Percentiles rank a stretch among this genome's conserved stretches.
Evolutionary conservation across 2,113 vertebrate genomes (phyloP).

Genomic region (Leptobrachium ailaonicum): DNA sequence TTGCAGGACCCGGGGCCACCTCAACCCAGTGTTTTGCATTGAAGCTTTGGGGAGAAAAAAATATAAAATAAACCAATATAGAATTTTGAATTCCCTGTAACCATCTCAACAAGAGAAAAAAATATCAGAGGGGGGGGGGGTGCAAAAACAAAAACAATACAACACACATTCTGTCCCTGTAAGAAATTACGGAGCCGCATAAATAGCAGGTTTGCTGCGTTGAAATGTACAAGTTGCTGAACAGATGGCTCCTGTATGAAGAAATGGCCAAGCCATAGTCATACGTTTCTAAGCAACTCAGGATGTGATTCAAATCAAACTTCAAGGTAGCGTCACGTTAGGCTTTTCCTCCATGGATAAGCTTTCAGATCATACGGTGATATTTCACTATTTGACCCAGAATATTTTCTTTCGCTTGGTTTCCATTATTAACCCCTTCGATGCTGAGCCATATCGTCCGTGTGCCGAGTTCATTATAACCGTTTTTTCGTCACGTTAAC

Average conservation of each 20-base stretch:
- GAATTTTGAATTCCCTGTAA: conserved; percentile 44
- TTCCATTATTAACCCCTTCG: too few relatives aligned
- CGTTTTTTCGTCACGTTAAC: too few relatives aligned
- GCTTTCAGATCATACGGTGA: too few relatives aligned
- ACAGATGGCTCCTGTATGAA: conserved; percentile 43
- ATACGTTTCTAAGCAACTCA: conserved; percentile 44
- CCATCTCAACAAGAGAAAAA: conserved; percentile 59
- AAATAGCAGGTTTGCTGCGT: conserved; percentile 55
- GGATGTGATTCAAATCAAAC: conserved; percentile 10
- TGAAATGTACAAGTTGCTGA: conserved; percentile 47
- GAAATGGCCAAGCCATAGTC: conserved; percentile 35
- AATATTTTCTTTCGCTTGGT: too few relatives aligned
- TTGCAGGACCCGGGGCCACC: too few relatives aligned
- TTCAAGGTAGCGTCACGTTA: conserved; percentile 7
- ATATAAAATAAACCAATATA: neutral
- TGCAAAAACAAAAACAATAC: neutral
- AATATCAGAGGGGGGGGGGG: conserved; percentile 53
- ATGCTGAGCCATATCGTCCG: too few relatives aligned
- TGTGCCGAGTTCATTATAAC: too few relatives aligned
- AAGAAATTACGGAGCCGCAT: conserved; percentile 54
- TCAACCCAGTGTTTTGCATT: neutral
- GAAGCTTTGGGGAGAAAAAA: neutral
- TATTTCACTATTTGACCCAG: too few relatives aligned
- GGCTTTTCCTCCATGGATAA: neutral
- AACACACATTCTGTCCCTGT: conserved; percentile 58